Evolutionary conservation across 1,140 invertebrate species (phyloP).

Genomic region (Platorchestia sp.): DNA sequence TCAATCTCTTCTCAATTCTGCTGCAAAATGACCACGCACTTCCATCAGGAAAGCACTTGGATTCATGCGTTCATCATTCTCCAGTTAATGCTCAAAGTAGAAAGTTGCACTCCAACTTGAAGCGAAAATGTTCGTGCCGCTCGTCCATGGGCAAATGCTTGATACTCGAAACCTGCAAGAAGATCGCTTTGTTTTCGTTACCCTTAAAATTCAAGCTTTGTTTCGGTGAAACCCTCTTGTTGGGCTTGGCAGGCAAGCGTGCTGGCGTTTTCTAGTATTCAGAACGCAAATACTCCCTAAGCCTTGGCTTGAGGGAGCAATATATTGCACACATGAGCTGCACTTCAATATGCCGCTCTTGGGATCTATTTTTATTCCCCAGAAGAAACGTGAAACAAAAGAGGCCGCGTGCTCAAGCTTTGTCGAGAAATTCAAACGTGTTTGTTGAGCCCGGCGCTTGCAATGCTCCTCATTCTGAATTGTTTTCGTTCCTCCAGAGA

Average conservation of each 20-base stretch:
- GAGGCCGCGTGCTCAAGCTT: background rate
- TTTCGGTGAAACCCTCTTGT: conserved; percentile 12
- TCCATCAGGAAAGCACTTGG: too few species aligned
- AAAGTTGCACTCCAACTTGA: background rate
- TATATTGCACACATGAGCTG: conserved; percentile 49
- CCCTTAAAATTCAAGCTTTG: conserved; percentile 26
- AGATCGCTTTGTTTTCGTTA: conserved; percentile 50
- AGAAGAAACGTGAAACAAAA: conserved; percentile 1
- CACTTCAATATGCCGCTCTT: conserved; percentile 29
- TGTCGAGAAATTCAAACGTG: background rate
- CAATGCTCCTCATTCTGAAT: background rate
- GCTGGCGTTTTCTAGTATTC: conserved; percentile 31
- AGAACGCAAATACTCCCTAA: conserved; percentile 46
- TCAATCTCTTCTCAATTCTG: too few species aligned
- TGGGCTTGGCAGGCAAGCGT: background rate
- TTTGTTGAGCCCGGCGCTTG: background rate
- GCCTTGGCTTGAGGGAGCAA: conserved; percentile 13
- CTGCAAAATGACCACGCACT: too few species aligned
- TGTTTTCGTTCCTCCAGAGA: background rate
- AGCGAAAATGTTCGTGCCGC: background rate
- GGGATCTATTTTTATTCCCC: background rate
- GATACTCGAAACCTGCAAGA: background rate
- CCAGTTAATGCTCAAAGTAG: background rate
- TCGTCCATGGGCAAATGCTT: background rate
- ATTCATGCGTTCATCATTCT: background rate